Evolutionary conservation across 2,113 vertebrate species (phyloP), one percentile per base, ranked within the genome.

Genomic region (Thunnus thynnus): DNA sequence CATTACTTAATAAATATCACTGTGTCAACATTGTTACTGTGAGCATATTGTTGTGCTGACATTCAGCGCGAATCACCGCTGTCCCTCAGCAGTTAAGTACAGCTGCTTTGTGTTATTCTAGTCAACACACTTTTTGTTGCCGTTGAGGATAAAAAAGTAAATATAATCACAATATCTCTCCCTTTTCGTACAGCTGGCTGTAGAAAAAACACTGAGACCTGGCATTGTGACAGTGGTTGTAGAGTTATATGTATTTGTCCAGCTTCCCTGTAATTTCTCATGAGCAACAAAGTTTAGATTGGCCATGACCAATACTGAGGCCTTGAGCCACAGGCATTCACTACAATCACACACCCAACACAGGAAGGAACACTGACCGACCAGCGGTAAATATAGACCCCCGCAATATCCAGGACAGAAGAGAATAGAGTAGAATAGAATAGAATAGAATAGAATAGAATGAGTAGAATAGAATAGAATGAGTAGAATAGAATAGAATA

Each of bases 261-360:
- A 10, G 22, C 75, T 9, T 66, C 77, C 62, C 79, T 88, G 64
- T 81, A 85, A 91, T 90, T 90, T 85, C 47, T 81, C 57, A 74
- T 71, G 75, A 60, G 57, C 80, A 88, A 87, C 79, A 79, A 88
- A 71, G 84, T 90, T 94, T 89, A 88, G 88, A 89, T 90, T 91
- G 91, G 76, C 80, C 82, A n/a, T 90, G 82, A 82, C 79, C 67
- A 82, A 88, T 67, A 82, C 78, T 55, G 88, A 85, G 72, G 82
- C 84, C 75, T 52, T 76, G 64, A 89, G 84, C 94, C 94, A 90
- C 94, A 94, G 90, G 91, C 89, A 94, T 94, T 60, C 86, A 78
- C 88, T 64, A 91, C 82, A 90, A 88, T 92, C 86, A 86, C 83
- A 92, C 89, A 90, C 83, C 87, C 83, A 84, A 52, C 70, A 69